phyloP scores from a whole-genome alignment of 2,113 vertebrate genomes.

The Alouatta palliata region DNA sequence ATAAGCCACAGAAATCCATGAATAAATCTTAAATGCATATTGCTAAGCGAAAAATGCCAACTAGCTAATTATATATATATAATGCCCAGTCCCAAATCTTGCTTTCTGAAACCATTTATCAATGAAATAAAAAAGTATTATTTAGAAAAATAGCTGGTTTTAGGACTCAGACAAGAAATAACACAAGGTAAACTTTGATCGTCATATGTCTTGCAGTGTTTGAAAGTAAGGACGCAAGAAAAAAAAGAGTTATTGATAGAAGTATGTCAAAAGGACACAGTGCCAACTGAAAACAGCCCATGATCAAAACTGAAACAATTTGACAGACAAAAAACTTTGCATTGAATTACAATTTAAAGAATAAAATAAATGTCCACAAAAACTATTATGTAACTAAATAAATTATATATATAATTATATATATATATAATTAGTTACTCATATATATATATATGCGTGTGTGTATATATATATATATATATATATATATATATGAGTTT shows the following conservation, averaged over 20 bases:
- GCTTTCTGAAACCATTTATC: neutral
- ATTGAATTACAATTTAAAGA: neutral
- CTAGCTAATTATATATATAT: too few species aligned
- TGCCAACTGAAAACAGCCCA: rapidly evolving
- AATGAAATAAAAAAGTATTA: neutral
- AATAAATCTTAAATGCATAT: too few species aligned
- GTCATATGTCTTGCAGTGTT: neutral
- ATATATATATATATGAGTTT: too few species aligned
- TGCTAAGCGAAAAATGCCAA: neutral
- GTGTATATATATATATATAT: too few species aligned
- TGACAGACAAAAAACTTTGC: too few species aligned
- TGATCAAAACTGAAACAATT: neutral
- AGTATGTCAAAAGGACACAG: neutral
- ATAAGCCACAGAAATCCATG: neutral
- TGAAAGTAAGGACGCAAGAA: neutral
- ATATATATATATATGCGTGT: too few species aligned
- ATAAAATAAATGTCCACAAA: neutral
- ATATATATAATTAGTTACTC: too few species aligned
- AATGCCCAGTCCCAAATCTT: rapidly evolving
- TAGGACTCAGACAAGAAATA: neutral
- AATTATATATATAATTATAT: too few species aligned
- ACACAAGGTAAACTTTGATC: neutral
- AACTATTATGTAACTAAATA: neutral
- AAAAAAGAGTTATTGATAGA: neutral
- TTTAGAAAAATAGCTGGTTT: neutral